Base-by-base conservation (phyloP, 2,797 vertebrate species). In the Sphenodon punctatus region DNA sequence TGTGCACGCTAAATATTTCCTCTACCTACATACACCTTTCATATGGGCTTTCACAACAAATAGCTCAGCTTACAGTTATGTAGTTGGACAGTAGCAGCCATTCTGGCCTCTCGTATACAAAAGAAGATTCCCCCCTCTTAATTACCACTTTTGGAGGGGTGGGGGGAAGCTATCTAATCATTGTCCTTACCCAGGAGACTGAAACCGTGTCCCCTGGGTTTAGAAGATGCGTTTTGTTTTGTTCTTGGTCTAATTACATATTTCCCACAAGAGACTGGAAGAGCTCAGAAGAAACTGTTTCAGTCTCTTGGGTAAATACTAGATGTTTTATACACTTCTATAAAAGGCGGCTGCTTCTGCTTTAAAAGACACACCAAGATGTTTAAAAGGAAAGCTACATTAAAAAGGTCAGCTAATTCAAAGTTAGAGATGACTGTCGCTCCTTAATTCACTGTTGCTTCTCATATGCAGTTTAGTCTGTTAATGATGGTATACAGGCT, bases 231-330 rank as follows among this genome's bases (percentile, higher is more conserved):
- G 93, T 89, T 93, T 87, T 94, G 89, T 88, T 94, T 95, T 93
- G 93, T 86, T 89, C 95, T 93, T 78, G 90, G 92, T 92, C 92
- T 95, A 92, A 95, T 95, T 94, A 81, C 80, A 71, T 84, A 78
- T 77, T 78, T 92, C 80, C 55, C 88, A 90, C 82, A 73, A 75
- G 94, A 89, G 94, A 69, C 39, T 78, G 75, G 45, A 85, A 75
- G 81, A 88, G 85, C 90, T 93, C 90, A 79, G 87, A 90, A 92
- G 92, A 92, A 94, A 92, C 91, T 92, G 92, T 88, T 90, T 72
- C 71, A 84, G 82, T 80, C 92, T 93, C 93, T n/a, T 68, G 93
- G 89, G 94, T 85, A 90, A 94, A 84, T 79, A 87, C 41, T 83
- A 92, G 84, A 84, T 89, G 84, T 27, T 94, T 94, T 84, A 85